Evolutionary conservation across 2,888 invertebrate species (phyloP), one percentile per base, ranked within the genome.

Genomic region (Latrodectus hesperus): DNA sequence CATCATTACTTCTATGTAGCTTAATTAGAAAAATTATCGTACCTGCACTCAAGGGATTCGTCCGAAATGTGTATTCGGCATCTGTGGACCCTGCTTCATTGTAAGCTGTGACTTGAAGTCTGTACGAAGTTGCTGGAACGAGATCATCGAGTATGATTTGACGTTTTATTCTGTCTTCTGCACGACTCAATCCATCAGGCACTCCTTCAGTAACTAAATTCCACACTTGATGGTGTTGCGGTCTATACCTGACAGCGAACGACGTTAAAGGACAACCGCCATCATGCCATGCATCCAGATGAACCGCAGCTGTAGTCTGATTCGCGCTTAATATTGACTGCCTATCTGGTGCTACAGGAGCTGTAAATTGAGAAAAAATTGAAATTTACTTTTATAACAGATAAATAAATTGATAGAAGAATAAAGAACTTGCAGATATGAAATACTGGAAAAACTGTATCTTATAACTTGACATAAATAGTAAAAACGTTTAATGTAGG

Each of bases 291-390:
- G 97, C 96, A 91, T 95, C 96, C 90, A 99, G 94, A 92, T 97
- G 97, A 89, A 99, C 94, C 1, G 96, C 96, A 75, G 98, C 97
- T 90, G 96, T 97, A 89, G 97, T 97, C 22, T 97, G 96, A 51
- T 97, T 97, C 0, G 75, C 52, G 12, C 76, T 75, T 92, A 99
- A 96, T 92, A 98, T 96, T 92, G 97, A 95, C 3, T 96, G 95
- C 84, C 97, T 97, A 92, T 96, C 96, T 0, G 98, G 98, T 84
- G 96, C 95, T 68, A 97, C 96, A 3, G 99, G 98, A 93, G 97
- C 98, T 93, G 90, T 52, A 12, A 16, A 0, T 38, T 38, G 6
- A 38, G 6, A 6, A 38, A 6, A 38, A 38, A 38, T 38, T 38
- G 6, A 38, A 38, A 38, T 6, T 6, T 38, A 3, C 38, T 38